These are phyloP conservation scores for Eulacestoma nigropectus DNA, from an alignment of 2,113 vertebrate species.

Conservation along the genomic window DNA sequence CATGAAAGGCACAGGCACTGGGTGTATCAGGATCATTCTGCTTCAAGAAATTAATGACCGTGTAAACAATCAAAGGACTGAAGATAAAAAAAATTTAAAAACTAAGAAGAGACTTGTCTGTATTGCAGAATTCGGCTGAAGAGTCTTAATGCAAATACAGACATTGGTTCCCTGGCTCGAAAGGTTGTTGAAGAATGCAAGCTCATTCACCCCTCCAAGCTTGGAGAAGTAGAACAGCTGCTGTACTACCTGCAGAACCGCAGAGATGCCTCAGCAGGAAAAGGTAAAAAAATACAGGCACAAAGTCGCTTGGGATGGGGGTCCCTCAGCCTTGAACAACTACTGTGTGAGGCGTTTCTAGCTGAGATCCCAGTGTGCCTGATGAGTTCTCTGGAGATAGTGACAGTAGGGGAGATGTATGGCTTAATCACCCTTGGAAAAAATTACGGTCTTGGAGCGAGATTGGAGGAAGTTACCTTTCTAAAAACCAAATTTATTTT, in stretches of 20 bases:
- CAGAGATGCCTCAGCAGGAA: conserved; percentile 74
- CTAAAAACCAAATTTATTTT: background rate
- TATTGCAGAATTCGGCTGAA: conserved; percentile 90
- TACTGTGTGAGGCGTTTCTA: background rate
- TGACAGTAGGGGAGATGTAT: background rate
- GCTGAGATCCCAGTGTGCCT: background rate
- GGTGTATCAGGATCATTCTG: background rate
- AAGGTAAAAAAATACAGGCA: conserved; percentile 55
- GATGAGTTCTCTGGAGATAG: background rate
- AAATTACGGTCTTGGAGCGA: background rate
- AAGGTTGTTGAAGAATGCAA: conserved; percentile 97
- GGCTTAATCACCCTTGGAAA: background rate
- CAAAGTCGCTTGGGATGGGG: background rate
- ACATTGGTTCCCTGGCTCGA: conserved; percentile 86
- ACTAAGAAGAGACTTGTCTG: background rate
- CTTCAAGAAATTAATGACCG: background rate
- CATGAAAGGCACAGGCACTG: background rate
- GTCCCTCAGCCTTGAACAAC: background rate
- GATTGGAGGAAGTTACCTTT: background rate
- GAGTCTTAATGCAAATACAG: conserved; percentile 90
- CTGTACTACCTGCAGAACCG: conserved; percentile 94
- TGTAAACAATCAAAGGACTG: background rate
- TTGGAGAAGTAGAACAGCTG: conserved; percentile 91
- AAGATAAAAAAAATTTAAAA: background rate
- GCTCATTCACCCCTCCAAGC: conserved; percentile 87